Evolutionary conservation across 35 echinoderm and acorn worm species (phyloP).

Genomic region (Lytechinus pictus): DNA sequence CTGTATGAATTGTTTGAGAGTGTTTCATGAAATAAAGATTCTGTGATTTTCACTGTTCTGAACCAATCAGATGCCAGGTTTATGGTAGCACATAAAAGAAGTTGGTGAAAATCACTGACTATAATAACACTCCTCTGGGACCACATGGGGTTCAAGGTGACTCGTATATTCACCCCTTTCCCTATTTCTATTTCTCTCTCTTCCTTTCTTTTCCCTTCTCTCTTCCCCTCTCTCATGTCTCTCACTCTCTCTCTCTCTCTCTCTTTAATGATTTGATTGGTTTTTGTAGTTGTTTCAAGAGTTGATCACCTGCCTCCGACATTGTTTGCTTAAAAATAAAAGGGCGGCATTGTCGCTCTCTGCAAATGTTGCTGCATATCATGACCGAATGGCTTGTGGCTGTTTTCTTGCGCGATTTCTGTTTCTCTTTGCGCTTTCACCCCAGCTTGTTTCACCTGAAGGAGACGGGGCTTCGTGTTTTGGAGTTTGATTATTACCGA

Average conservation of each 20-base stretch:
- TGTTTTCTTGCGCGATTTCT: constrained; percentile 43
- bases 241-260: not conserved
- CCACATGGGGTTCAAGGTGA: not conserved
- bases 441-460: constrained; percentile 22
- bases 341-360: not conserved
- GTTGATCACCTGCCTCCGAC: not conserved
- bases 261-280: not conserved
- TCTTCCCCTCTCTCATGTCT: no score
- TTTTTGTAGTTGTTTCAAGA: constrained; percentile 13
- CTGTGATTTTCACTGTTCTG: no score
- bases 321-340: not conserved
- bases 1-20: no score
- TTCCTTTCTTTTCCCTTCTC: no score
- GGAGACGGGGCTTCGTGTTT: not conserved
- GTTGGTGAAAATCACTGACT: no score
- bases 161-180: not conserved
- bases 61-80: no score
- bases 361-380: constrained; percentile 12
- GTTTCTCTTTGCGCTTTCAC: constrained; percentile 37
- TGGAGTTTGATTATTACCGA: not conserved
- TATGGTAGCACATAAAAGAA: no score
- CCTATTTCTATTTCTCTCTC: no score
- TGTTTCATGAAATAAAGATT: no score
- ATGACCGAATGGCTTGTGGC: constrained; percentile 20
- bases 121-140: no score